Evolutionary conservation across 2,797 vertebrate genomes (phyloP), one percentile per base, ranked within the genome.

Genomic region (Hafferia zeledoni): DNA sequence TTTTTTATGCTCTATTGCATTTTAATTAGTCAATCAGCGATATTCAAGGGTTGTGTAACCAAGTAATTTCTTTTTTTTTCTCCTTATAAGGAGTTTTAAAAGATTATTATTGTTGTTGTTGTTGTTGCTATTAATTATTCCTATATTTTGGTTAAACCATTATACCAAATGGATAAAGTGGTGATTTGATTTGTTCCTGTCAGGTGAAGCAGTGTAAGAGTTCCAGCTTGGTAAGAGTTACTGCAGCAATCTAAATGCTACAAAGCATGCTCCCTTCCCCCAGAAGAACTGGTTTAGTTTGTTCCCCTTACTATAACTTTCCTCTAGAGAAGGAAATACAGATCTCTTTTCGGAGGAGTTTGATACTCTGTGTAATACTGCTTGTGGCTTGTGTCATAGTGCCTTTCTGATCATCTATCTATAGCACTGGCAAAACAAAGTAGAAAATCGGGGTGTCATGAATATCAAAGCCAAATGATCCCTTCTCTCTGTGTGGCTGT

Each of bases 21-120:
- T 97, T 97, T 98, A 97, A 97, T 97, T 97, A 98, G 95, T 97
- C 85, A 88, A 78, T 95, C 95, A 97, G 96, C 96, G 97, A 93
- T 97, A 96, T 95, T 94, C 93, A 97, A 96, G 96, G 96, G 78
- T 63, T 88, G 86, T 95, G 87, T 94, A 95, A 90, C 88, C 63
- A 74, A 49, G 85, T 31, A 11, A 83, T 85, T 93, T 87, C 52
- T 50, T 68, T 77, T 35, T 70, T 63, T 6, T 95, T 72, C 57
- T 89, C 86, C 67, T 82, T 94, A 67, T 44, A 82, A 72, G 68
- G 65, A 67, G 30, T 92, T 93, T 44, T 47, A 13, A 74, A 90
- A 63, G 2, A 37, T 74, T 37, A 13, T 74, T 18, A 8, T 46
- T 30, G 16, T 56, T 69, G 52, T 65, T 64, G 17, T 75, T 87